Base-by-base conservation (phyloP, 1,140 invertebrate genomes). In the Marisa cornuarietis region DNA sequence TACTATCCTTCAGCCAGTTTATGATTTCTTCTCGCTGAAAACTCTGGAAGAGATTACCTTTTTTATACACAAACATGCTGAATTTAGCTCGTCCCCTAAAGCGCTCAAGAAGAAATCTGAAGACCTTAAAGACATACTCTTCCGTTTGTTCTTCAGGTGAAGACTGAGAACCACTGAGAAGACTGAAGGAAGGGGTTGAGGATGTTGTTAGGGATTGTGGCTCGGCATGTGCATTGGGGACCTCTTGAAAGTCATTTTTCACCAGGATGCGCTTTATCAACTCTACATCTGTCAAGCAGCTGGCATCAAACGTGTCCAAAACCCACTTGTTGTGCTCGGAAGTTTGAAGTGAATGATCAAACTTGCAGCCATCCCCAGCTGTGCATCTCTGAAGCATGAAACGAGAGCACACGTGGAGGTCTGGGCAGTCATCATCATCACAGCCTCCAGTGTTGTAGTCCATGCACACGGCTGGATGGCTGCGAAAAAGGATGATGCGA, bases 271-370 rank as follows among this genome's bases (percentile, higher is more conserved):
- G 31, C 58, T 62, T 75, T 6, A 20, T 13, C 14, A 75, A 20
- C 5, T 22, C 42, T 13, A 62, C 13, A 22, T 75, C 73, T 62
- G 54, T 13, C 10, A 75, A 31, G 6, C 24, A 6, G 54, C 62
- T 3, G 24, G 62, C n/a, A n/a, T 62, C 3, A 61, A 62, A 75
- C 49, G 73, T 75, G 14, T 26, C n/a, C 54, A 75, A 20, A 20
- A 75, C 58, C 73, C 73, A 75, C 6, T 62, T 63, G 58, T 75
- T 75, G 73, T 75, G 73, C 54, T 75, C 73, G 5, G 58, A 18
- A 10, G 26, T 61, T 63, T 62, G 58, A 61, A 75, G 10, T 16
- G 18, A 10, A 51, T 75, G 73, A 26, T 61, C 73, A n/a, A 75
- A 42, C 24, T 75, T 75, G 54, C 73, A 75, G 54, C 24, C 24